Base-by-base conservation (phyloP, 1,140 invertebrate species). In the Ridgeia piscesae region DNA sequence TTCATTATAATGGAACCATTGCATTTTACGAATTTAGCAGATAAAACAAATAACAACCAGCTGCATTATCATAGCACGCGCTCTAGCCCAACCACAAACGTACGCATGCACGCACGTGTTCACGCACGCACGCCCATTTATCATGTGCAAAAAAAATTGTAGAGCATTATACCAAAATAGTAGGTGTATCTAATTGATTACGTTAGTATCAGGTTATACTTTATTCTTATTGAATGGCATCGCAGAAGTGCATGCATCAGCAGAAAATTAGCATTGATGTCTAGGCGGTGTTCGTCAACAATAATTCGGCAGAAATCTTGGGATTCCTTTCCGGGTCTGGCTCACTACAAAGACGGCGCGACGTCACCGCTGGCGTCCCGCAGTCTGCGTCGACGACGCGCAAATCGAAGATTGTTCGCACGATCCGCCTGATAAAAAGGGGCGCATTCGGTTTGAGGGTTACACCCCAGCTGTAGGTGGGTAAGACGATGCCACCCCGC, bases 331-430 rank as follows among this genome's bases (percentile, higher is more conserved):
- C 58, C 27, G 58, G 58, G 58, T 77, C 58, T 9, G 2, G 27
- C 58, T 77, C 17, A 77, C 17, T 31, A 31, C 58, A 77, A 21
- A 77, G 58, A 21, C 58, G 14, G 58, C 17, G 0, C 11, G 27
- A 77, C 58, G 58, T 77, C 6, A 77, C 4, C 58, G 27, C 58
- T 4, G 58, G 58, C 58, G 58, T 77, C 58, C 8, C 27, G 58
- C 58, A 77, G 58, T 77, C 58, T 77, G 58, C 27, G 27, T 31
- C 27, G 58, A 31, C 27, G 58, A 14, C 58, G 58, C 58, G 58
- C 58, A 77, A 77, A 77, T 77, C 58, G 58, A 77, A 77, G 58
- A 77, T 77, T 77, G 58, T 77, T 77, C 58, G 58, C 58, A 77
- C 58, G 58, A 77, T 77, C 58, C 17, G 58, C 58, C 58, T 77